Base-by-base conservation (phyloP, 2,113 vertebrate genomes). In the Saimiri boliviensis region DNA sequence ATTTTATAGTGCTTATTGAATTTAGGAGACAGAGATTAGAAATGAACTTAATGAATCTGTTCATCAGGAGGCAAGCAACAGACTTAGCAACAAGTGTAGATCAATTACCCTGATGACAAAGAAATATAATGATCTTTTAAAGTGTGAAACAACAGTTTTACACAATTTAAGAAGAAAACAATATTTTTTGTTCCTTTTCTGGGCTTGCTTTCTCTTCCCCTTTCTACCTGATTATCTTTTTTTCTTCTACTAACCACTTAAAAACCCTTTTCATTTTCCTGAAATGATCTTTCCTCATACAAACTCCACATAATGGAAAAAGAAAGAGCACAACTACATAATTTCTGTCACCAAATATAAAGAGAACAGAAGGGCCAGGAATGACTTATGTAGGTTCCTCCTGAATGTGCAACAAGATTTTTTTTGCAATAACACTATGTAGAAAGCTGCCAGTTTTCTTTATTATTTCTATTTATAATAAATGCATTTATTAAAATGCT, bases 1-100 rank as follows among this genome's bases (percentile, higher is more conserved):
- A 98, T 97, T 97, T 97, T 95, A 95, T 97, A 97, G 94, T 56
- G 81, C 96, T 97, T 95, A 97, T 98, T 97, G 86, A 95, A 97
- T 98, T 97, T 97, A 97, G 95, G 96, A 97, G 80, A 27, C 95
- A 95, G 91, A 97, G 95, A 94, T 97, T 97, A 96, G 90, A 95
- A 95, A 90, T 81, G 97, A 96, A 90, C 73, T 96, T 93, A 97
- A 95, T 96, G 96, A 97, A 63, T 96, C 91, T 81, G 74, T 96
- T 98, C 96, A 81, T 93, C 77, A 94, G 95, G 92, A 97, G 84
- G 80, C 82, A 93, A 96, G 96, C 47, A 93, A 79, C 96, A 94
- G 93, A 97, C 74, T 84, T 96, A 92, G 91, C 91, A 97, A 97
- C 97, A 97, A 97, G 94, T 93, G 91, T 85, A 93, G 95, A 81